Base-by-base conservation (phyloP, 2,113 vertebrate species). In the Ranitomeya variabilis region DNA sequence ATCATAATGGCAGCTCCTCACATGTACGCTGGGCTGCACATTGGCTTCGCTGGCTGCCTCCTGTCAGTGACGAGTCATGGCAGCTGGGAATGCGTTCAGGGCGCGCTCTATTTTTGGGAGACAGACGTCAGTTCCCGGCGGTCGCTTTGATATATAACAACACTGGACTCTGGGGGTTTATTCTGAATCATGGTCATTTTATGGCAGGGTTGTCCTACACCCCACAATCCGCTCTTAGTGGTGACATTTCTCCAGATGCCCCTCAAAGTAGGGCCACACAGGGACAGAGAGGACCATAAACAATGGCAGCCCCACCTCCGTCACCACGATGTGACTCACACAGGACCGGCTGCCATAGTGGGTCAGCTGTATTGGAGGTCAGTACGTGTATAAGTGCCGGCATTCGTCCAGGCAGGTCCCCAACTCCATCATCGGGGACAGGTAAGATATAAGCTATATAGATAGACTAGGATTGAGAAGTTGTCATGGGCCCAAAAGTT, bases 41-140 rank as follows among this genome's bases (percentile, higher is more conserved):
- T 57, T 1, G 55, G 26, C 26, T 31, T 31, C 55, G 55, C 55
- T 9, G n/a, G 9, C 76, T 10, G 13, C 52, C 5, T 4, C 52
- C 77, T 57, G 77, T 9, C 77, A 59, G 12, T 80, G 78, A 80
- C n/a, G 54, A 16, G 78, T 54, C 11, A 2, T 21, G 6, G 21
- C 78, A 80, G 78, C 78, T 80, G 78, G 78, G 78, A 80, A 80
- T 80, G 78, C n/a, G 21, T 6, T 57, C n/a, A 57, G 78, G 54
- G 59, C 78, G 10, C 15, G 45, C 14, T 26, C 74, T 80, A 57
- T 80, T 59, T n/a, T 54, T 80, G 78, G 78, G 77, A 0, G 52
- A 57, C 52, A 9, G 78, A 80, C 78, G 54, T 80, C 78, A 80
- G 78, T 52, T 23, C 52, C 76, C 21, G 8, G 52, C 52, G 21